phyloP scores from a whole-genome alignment of 2,888 invertebrate species.

The Pollenia angustigena region DNA sequence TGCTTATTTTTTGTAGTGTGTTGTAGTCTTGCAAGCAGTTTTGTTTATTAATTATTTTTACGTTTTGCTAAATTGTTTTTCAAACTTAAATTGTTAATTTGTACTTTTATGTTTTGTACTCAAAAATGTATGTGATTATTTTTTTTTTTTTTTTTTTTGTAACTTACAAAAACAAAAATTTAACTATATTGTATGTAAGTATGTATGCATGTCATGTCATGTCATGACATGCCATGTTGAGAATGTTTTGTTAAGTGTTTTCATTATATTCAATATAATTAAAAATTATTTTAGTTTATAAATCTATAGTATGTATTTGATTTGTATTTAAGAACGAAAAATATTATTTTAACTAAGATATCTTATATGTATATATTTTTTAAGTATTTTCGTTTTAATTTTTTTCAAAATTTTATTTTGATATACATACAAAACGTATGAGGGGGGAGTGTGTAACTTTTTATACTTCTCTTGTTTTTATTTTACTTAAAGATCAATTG shows the following conservation, averaged over 20 bases:
- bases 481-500: constrained; percentile 35
- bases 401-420: constrained; percentile 81
- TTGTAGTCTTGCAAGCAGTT: constrained; percentile 47
- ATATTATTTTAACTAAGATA: constrained; percentile 48
- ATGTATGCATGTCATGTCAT: constrained; percentile 48
- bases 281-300: neutral
- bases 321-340: constrained; percentile 36
- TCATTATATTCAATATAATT: constrained; percentile 74
- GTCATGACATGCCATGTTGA: neutral
- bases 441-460: constrained; percentile 27
- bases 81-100: constrained; percentile 80
- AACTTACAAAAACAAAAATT: constrained; percentile 55
- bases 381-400: constrained; percentile 50
- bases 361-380: neutral
- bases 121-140: constrained; percentile 74
- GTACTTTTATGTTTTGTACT: constrained; percentile 82
- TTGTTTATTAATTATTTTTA: constrained; percentile 39
- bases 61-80: constrained; percentile 69
- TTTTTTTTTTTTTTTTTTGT: constrained; percentile 51
- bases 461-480: constrained; percentile 45
- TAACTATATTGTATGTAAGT: constrained; percentile 71
- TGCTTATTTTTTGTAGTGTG: constrained; percentile 35
- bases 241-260: constrained; percentile 51
- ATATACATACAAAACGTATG: constrained; percentile 74
- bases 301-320: too few species aligned